phyloP scores from a whole-genome alignment of 2,113 vertebrate species.

The Lepisosteus osseus region DNA sequence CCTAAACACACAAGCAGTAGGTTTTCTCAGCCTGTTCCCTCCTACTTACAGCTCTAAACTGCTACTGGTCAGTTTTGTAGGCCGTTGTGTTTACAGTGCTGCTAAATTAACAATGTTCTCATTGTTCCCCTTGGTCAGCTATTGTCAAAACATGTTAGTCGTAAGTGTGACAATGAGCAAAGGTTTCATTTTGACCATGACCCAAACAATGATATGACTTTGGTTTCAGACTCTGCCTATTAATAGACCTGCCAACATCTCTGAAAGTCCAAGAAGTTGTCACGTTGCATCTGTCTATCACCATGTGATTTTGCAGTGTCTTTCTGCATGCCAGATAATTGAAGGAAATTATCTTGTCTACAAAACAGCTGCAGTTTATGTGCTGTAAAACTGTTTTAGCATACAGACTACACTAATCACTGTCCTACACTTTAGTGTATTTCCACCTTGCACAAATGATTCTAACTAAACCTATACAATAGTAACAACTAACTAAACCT shows the following conservation, averaged over 20 bases:
- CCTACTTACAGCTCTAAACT: not conserved
- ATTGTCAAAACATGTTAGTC: slow-evolving; percentile 19
- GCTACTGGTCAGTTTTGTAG: slow-evolving; percentile 24
- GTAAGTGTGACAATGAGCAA: slow-evolving; percentile 21
- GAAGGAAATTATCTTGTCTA: not conserved
- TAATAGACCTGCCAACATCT: not conserved
- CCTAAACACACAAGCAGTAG: slow-evolving; percentile 25
- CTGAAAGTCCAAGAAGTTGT: not conserved
- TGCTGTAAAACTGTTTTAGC: too few species aligned
- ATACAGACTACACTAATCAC: too few species aligned
- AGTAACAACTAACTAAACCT: too few species aligned
- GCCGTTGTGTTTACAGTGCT: slow-evolving; percentile 18
- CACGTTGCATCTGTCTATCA: not conserved
- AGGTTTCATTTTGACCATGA: not conserved
- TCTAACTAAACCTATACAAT: too few species aligned
- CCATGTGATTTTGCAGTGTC: not conserved
- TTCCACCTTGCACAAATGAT: too few species aligned
- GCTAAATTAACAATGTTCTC: slow-evolving; percentile 20
- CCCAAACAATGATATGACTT: not conserved
- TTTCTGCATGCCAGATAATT: not conserved
- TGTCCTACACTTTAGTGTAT: too few species aligned
- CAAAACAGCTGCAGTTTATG: too few species aligned
- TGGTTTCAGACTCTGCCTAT: not conserved
- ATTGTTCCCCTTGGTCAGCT: slow-evolving; percentile 26
- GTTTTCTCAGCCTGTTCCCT: slow-evolving; percentile 3